Conservation (phyloP, 2,888 invertebrate genomes). For the Pandemis corylana region DNA sequence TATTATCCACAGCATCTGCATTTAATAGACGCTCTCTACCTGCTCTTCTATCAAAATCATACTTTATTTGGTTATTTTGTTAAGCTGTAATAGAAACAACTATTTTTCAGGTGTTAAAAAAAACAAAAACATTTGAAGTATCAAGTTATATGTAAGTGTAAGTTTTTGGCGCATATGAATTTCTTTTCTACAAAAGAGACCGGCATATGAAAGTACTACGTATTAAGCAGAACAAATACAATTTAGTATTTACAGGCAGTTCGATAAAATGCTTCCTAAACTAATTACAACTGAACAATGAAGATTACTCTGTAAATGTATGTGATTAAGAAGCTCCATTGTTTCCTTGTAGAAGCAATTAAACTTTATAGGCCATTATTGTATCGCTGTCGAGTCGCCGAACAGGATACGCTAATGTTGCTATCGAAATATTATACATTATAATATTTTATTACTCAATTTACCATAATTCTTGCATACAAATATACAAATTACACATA, state of each 20-base stretch:
- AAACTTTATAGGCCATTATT: slow-evolving; percentile 62
- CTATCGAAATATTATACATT: slow-evolving; percentile 19
- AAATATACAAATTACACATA: slow-evolving; percentile 21
- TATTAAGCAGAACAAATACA: neutral
- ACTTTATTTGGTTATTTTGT: too few relatives aligned
- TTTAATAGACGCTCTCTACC: too few relatives aligned
- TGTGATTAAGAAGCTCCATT: slow-evolving; percentile 51
- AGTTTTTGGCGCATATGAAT: too few relatives aligned
- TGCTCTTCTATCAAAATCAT: too few relatives aligned
- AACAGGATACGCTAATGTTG: slow-evolving; percentile 33
- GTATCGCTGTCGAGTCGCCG: slow-evolving; percentile 39
- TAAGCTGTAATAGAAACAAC: too few relatives aligned
- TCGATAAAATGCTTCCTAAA: slow-evolving; percentile 33
- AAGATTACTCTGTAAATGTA: slow-evolving; percentile 54
- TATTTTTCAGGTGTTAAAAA: too few relatives aligned
- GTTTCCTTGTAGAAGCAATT: slow-evolving; percentile 55
- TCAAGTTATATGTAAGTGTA: too few relatives aligned
- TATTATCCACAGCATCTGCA: too few relatives aligned
- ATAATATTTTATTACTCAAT: slow-evolving; percentile 18
- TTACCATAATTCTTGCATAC: slow-evolving; percentile 26
- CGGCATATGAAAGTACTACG: neutral
- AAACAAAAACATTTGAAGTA: too few relatives aligned
- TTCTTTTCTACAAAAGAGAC: neutral
- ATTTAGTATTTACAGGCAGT: neutral
- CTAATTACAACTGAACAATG: slow-evolving; percentile 40